Conservation (phyloP, 2,888 invertebrate species). For the Caenorhabditis auriculariae region DNA sequence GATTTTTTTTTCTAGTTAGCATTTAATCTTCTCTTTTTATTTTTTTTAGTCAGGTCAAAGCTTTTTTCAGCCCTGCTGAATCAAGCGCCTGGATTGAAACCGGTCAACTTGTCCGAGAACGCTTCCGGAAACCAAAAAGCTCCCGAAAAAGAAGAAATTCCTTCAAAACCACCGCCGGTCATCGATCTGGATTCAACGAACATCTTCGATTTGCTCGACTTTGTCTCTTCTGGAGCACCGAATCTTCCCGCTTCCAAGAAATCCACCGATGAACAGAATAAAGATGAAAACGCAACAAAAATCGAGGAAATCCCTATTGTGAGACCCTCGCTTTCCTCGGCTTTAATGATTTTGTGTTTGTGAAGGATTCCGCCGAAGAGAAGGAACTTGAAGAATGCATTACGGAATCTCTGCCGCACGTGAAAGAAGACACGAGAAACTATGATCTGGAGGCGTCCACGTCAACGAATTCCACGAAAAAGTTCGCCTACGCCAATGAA, state of each 20-base stretch:
- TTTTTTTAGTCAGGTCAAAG: not conserved
- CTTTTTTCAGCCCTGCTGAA: constrained; percentile 14
- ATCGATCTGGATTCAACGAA: constrained; percentile 8
- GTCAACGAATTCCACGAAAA: not conserved
- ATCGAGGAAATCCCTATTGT: constrained; percentile 1
- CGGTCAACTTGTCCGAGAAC: constrained; percentile 1
- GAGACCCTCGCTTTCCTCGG: not conserved
- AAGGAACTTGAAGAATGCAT: not conserved
- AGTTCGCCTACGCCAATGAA: constrained; percentile 24
- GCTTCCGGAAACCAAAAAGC: not conserved
- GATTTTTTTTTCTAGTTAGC: not conserved
- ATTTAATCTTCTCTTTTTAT: too few relatives aligned
- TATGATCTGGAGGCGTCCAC: not conserved
- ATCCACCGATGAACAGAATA: not conserved
- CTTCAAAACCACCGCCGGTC: not conserved
- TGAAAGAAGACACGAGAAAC: not conserved
- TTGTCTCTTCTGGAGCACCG: constrained; percentile 8
- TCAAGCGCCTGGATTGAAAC: constrained; percentile 30
- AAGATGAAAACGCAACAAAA: not conserved
- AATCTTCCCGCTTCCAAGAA: not conserved
- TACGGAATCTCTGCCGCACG: not conserved
- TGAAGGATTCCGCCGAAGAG: not conserved
- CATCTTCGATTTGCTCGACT: constrained; percentile 27
- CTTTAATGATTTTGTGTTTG: not conserved
- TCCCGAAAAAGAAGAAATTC: constrained; percentile 4